Conservation (phyloP, 2,888 invertebrate species). For the Norana najaformis region DNA sequence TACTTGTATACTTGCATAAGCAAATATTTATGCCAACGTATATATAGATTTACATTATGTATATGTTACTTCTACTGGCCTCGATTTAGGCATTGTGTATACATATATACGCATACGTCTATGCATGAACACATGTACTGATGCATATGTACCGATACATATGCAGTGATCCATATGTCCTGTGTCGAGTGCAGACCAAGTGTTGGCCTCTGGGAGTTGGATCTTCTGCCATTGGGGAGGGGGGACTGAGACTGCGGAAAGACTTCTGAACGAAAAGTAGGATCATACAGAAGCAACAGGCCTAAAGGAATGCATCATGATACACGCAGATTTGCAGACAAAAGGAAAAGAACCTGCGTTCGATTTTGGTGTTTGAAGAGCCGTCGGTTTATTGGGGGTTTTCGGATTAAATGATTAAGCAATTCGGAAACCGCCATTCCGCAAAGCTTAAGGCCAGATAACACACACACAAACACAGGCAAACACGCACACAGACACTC, state of each 20-base stretch:
- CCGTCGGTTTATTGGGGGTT: neutral
- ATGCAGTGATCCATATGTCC: no score
- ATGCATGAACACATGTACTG: no score
- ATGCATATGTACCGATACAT: no score
- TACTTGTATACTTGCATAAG: neutral
- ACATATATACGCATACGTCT: no score
- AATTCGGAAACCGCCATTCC: neutral
- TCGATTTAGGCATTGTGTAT: no score
- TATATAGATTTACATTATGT: neutral
- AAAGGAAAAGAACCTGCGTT: neutral
- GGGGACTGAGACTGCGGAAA: neutral
- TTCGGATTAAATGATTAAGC: no score
- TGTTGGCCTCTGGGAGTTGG: no score
- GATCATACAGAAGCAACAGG: neutral
- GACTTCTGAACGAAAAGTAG: neutral
- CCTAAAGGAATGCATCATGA: neutral
- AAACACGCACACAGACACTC: slow-evolving; percentile 16
- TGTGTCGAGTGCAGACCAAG: no score
- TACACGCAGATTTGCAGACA: neutral
- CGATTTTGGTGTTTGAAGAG: neutral
- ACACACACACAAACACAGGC: neutral
- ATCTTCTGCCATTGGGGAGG: no score
- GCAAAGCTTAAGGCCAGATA: neutral
- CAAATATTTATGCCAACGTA: neutral
- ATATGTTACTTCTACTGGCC: neutral